Evolutionary conservation across 2,888 invertebrate genomes (phyloP).

Genomic region (Ephialtes manifestator): DNA sequence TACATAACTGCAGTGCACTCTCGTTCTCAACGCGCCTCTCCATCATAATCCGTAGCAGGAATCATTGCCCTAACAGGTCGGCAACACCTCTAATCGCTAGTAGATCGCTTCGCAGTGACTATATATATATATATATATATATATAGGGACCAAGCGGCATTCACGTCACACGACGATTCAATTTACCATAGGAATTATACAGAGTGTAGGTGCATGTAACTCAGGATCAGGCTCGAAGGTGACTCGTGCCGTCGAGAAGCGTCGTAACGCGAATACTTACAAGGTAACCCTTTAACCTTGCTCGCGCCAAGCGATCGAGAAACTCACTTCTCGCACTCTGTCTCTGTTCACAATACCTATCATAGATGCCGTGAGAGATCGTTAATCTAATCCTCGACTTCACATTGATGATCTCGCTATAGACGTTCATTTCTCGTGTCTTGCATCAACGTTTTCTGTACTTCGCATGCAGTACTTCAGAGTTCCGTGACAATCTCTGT

Average conservation of each 20-base stretch:
- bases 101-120: slow-evolving; percentile 24
- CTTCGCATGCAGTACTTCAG: background rate
- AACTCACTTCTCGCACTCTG: slow-evolving; percentile 4
- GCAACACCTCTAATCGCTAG: slow-evolving; percentile 55
- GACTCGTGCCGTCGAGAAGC: slow-evolving; percentile 10
- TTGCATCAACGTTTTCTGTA: background rate
- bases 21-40: slow-evolving; percentile 51
- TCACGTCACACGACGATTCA: slow-evolving; percentile 53
- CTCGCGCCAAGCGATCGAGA: slow-evolving; percentile 23
- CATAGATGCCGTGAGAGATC: background rate
- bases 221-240: slow-evolving; percentile 25
- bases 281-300: slow-evolving; percentile 31
- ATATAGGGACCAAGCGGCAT: slow-evolving; percentile 1
- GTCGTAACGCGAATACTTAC: slow-evolving; percentile 15
- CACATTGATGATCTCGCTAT: background rate
- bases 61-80: slow-evolving; percentile 55
- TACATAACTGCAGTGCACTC: background rate
- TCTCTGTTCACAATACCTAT: background rate
- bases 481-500: background rate
- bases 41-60: slow-evolving; percentile 57
- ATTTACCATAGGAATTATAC: slow-evolving; percentile 32
- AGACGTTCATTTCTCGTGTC: background rate
- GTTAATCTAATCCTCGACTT: slow-evolving; percentile 25
- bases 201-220: slow-evolving; percentile 20
- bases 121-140: background rate